Conservation (phyloP, 2,888 invertebrate genomes). For the Drosophila greeni region DNA sequence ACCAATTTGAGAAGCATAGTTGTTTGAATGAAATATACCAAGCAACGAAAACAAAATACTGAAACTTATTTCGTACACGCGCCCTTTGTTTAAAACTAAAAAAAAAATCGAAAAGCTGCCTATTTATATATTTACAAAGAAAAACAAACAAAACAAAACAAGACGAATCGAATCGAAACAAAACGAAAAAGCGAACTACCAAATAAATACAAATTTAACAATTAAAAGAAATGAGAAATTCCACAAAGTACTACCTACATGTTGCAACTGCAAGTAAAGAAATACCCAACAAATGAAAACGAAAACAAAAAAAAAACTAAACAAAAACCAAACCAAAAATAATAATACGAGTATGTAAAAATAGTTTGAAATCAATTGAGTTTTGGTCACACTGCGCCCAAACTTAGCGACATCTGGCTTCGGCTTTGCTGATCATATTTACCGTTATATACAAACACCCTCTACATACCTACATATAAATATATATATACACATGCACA, state of each 20-base stretch:
- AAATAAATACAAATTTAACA: conserved; percentile 24
- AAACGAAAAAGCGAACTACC: conserved; percentile 17
- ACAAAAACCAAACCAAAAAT: conserved; percentile 14
- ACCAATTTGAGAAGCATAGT: conserved; percentile 61
- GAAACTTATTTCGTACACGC: conserved; percentile 50
- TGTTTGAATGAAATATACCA: conserved; percentile 40
- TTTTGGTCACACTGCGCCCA: conserved; percentile 35
- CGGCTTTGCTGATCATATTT: conserved; percentile 37
- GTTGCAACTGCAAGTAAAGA: conserved; percentile 35
- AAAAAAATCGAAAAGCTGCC: conserved; percentile 55
- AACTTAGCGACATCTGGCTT: conserved; percentile 26
- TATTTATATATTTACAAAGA: conserved; percentile 66
- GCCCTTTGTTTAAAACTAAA: conserved; percentile 43
- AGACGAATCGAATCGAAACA: conserved; percentile 19
- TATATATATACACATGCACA: conserved; percentile 15
- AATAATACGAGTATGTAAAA: conserved; percentile 33
- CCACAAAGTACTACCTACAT: conserved; percentile 28
- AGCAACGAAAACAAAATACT: conserved; percentile 28
- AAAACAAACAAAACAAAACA: conserved; percentile 24
- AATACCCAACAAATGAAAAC: conserved; percentile 5
- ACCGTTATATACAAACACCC: conserved; percentile 53
- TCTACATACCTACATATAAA: conserved; percentile 32
- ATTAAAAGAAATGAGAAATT: neutral
- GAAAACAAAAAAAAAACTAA: neutral
- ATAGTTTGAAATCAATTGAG: conserved; percentile 41